These are phyloP conservation scores for Chondrilla cf. caribensis DNA, from an alignment of 37 sponge, comb jelly and placozoan species.

Conservation along the genomic window DNA sequence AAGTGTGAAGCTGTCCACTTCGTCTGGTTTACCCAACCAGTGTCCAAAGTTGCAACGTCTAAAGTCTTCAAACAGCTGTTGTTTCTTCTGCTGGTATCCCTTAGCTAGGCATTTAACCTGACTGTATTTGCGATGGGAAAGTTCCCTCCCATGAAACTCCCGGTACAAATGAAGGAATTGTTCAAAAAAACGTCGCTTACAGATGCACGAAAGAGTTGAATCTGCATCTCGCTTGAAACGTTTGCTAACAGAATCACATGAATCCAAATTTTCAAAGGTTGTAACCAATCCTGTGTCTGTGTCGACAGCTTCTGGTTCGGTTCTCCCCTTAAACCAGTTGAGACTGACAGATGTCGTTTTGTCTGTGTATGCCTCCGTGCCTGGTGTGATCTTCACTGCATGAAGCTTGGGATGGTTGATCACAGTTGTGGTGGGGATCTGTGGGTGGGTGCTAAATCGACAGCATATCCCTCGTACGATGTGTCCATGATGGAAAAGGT, in stretches of 20 bases:
- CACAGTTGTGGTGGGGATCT: background rate
- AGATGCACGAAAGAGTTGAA: background rate
- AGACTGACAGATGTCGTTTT: background rate
- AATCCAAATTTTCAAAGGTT: no score
- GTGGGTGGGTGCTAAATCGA: background rate
- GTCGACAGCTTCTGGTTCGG: background rate
- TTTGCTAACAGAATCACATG: no score
- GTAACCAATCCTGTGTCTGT: background rate
- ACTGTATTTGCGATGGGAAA: background rate
- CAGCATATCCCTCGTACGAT: slow-evolving; percentile 18
- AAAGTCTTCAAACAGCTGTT: background rate
- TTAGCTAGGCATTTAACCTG: background rate
- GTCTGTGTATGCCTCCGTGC: slow-evolving; percentile 1
- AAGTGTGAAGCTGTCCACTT: slow-evolving; percentile 11
- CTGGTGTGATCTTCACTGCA: background rate
- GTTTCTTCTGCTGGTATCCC: background rate
- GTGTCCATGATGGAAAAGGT: slow-evolving; percentile 26
- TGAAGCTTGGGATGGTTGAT: background rate
- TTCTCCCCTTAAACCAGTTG: background rate
- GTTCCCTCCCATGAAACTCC: no score
- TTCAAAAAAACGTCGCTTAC: background rate
- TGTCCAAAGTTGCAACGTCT: background rate
- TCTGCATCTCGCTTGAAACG: no score
- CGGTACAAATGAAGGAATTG: background rate
- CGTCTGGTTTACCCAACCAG: background rate